Conservation (phyloP, 2,797 vertebrate genomes). For the Epinephelus malabaricus region DNA sequence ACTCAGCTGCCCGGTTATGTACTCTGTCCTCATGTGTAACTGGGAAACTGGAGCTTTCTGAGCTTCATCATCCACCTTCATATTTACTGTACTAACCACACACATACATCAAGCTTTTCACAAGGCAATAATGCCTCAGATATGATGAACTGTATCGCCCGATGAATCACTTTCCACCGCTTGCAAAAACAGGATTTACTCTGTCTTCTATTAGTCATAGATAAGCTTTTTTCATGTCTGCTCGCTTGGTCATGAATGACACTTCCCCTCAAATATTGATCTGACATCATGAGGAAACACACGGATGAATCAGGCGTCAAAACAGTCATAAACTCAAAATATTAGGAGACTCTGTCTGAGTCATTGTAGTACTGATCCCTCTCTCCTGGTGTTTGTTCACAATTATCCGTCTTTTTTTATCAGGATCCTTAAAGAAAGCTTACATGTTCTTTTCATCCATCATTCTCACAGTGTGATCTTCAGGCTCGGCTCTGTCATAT, state of each 20-base stretch:
- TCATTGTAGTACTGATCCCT: not conserved
- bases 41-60: slow-evolving; percentile 49
- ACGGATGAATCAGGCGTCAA: not conserved
- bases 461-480: no score
- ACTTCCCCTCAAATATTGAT: slow-evolving; percentile 31
- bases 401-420: not conserved
- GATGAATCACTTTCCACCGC: slow-evolving; percentile 14
- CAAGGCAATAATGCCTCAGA: slow-evolving; percentile 30
- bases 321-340: slow-evolving; percentile 12
- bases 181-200: slow-evolving; percentile 9
- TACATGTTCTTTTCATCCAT: no score
- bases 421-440: not conserved
- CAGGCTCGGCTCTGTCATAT: no score
- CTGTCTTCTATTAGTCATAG: slow-evolving; percentile 13
- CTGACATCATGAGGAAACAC: slow-evolving; percentile 18
- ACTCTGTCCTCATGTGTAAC: slow-evolving; percentile 41
- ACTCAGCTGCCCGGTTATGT: slow-evolving; percentile 55
- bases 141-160: slow-evolving; percentile 3
- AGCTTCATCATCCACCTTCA: not conserved
- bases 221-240: slow-evolving; percentile 7
- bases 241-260: slow-evolving; percentile 19
- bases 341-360: not conserved
- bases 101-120: slow-evolving; percentile 37
- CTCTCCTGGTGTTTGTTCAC: slow-evolving; percentile 5
- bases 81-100: slow-evolving; percentile 41